A percentile compares a stretch with the other conserved stretches of the same genome.
Evolutionary conservation across 2,113 vertebrate genomes (phyloP).

Genomic region (Sterrhoptilus dennistouni): DNA sequence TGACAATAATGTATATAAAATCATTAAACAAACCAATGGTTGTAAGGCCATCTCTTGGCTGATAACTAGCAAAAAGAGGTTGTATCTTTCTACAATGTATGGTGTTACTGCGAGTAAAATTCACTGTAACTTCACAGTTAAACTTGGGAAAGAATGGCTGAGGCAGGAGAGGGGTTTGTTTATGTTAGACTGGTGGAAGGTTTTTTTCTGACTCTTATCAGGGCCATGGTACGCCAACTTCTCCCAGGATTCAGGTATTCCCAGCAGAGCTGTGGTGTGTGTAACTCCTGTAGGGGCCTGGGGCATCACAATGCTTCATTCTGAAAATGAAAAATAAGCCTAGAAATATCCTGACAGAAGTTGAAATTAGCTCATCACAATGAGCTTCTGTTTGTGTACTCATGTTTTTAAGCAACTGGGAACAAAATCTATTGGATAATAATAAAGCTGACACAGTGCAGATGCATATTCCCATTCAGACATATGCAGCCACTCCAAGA

Average conservation of each 20-base stretch:
- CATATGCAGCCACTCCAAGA: neutral
- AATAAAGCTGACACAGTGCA: neutral
- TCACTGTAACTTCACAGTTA: neutral
- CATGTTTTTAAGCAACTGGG: neutral
- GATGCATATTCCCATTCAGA: neutral
- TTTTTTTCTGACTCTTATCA: neutral
- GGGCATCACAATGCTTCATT: neutral
- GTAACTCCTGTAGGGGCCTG: neutral
- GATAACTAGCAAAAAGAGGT: conserved; percentile 25
- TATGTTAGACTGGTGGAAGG: neutral
- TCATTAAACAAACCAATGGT: conserved; percentile 41
- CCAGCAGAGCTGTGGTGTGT: neutral
- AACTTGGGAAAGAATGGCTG: neutral
- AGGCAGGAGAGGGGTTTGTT: neutral
- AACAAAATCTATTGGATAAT: neutral
- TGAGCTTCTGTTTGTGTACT: conserved; percentile 9
- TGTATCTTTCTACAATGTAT: conserved; percentile 40
- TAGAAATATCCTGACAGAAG: neutral
- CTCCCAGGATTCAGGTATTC: neutral
- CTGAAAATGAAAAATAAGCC: neutral
- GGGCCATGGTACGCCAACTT: neutral
- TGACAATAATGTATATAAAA: conserved; percentile 47
- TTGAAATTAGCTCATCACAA: neutral
- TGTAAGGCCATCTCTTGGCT: conserved; percentile 33
- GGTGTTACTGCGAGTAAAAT: conserved; percentile 35